These are phyloP conservation scores for Neodon shergylaensis DNA, from an alignment of 2,113 vertebrate genomes.

Conservation along the genomic window DNA sequence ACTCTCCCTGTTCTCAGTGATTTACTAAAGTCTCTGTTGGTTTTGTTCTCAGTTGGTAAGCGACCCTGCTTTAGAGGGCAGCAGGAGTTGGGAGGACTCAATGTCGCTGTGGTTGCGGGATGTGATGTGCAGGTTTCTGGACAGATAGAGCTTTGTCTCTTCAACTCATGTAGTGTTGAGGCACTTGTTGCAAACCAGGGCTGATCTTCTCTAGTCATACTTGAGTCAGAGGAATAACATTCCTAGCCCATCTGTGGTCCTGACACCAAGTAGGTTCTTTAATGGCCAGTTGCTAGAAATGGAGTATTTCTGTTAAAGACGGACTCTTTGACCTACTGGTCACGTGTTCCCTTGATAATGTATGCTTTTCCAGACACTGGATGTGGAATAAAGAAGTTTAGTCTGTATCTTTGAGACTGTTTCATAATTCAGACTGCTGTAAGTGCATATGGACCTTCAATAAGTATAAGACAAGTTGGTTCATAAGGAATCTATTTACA, in stretches of 20 bases:
- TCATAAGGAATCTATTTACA: background rate
- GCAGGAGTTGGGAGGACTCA: background rate
- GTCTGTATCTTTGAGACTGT: background rate
- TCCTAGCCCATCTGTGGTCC: background rate
- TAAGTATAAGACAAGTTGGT: background rate
- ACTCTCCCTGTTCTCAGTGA: background rate
- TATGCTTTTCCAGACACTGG: background rate
- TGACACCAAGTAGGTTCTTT: background rate
- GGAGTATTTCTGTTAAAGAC: background rate
- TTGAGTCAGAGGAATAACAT: background rate
- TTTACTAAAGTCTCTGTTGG: background rate
- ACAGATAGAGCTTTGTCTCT: background rate
- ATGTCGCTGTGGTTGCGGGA: background rate
- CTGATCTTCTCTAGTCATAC: background rate
- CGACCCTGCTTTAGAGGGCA: background rate
- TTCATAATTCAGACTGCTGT: background rate
- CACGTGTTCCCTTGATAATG: background rate
- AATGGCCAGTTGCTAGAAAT: background rate
- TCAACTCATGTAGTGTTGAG: background rate
- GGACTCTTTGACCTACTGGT: background rate
- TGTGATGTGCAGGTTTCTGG: background rate
- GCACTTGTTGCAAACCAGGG: background rate
- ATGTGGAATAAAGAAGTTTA: constrained; percentile 19
- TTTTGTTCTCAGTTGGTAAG: background rate
- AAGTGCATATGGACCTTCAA: background rate